Conservation (phyloP, 2,888 invertebrate genomes). For the Vesta saturnalis region DNA sequence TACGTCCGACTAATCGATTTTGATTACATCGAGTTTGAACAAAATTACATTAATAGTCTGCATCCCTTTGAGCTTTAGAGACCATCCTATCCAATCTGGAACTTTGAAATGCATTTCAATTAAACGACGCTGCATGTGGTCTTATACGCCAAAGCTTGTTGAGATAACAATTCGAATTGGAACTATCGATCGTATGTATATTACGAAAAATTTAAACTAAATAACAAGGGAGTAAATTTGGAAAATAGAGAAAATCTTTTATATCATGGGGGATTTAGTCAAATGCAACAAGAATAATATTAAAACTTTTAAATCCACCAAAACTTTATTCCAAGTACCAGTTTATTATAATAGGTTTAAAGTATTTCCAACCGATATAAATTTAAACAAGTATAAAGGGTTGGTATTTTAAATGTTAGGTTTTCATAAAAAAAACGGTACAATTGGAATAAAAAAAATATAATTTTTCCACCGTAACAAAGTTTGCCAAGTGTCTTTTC, state of each 20-base stretch:
- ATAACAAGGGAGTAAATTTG: not conserved
- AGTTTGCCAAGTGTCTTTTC: not conserved
- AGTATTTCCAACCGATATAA: not conserved
- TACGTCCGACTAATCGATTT: too few species aligned
- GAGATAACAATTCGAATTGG: not conserved
- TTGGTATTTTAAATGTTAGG: too few species aligned
- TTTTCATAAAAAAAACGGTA: not conserved
- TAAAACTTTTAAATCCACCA: not conserved
- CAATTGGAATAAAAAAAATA: not conserved
- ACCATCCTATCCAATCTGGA: not conserved
- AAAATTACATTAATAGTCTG: too few species aligned
- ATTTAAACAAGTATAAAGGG: too few species aligned
- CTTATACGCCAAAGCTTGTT: not conserved
- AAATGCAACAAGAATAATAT: not conserved
- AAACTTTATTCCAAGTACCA: not conserved
- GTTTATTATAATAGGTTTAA: not conserved
- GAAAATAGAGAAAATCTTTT: not conserved
- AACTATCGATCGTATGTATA: not conserved
- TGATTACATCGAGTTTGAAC: not conserved
- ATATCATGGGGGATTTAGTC: not conserved
- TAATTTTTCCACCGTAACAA: not conserved
- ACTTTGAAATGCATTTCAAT: not conserved
- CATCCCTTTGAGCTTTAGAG: not conserved
- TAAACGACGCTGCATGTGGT: not conserved
- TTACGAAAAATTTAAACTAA: not conserved